Evolutionary conservation across 64 coral and sea anemone genomes (phyloP), one percentile per base, ranked within the genome.

Genomic region (Cladopsammia gracilis): DNA sequence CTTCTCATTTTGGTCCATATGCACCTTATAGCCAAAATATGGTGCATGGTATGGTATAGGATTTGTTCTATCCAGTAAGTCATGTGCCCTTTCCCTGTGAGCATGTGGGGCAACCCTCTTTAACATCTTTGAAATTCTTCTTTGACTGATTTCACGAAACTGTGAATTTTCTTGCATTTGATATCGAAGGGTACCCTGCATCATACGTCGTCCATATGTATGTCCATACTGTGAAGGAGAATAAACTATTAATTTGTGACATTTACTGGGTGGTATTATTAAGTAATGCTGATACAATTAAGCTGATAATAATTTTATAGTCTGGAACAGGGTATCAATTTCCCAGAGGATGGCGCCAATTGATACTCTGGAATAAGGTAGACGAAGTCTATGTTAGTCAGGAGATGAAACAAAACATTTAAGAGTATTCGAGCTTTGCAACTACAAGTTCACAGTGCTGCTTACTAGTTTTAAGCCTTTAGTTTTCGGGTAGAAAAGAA

Each of bases 1-100:
- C 49, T 83, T 83, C 47, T 91, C 89, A 91, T 91, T 91, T 69
- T 91, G 78, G 70, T 91, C 89, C 65, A 91, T 91, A 59, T 91
- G 67, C 24, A 82, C 13, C 57, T 82, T 71, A 73, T 69, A 87
- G 4, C 85, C 89, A 82, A 91, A 91, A 73, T 91, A 91, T 15
- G 89, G 89, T 19, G 89, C 89, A 91, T 83, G 49, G 34, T 34
- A 91, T 18, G 78, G 89, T 9, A 91, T 53, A 60, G 62, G 89
- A 68, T 91, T 91, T 47, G 77, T 82, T 91, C 19, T 83, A 14
- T 91, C 89, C 47, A 82, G 49, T 4, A 91, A 82, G 62, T 91
- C 89, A 66, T 52, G 76, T 82, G 48, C 54, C 56, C 62, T 52
- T 56, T 69, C 67, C 6, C 44, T 24, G 47, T 82, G 56, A 5